phyloP scores from a whole-genome alignment of 2,888 invertebrate species.

The Tipula helvola region DNA sequence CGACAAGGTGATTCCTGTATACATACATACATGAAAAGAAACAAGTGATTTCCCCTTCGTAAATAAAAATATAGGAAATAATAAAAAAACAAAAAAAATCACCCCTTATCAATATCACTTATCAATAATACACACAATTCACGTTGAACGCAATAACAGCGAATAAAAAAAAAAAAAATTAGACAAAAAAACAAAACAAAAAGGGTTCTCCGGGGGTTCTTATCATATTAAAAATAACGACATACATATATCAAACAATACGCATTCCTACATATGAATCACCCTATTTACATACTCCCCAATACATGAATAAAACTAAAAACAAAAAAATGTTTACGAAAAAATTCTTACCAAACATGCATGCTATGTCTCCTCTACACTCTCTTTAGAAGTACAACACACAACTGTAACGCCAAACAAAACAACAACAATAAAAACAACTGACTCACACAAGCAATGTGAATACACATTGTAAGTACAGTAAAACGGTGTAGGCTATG shows the following conservation, averaged over 20 bases:
- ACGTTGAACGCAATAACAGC: not conserved
- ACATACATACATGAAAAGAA: not conserved
- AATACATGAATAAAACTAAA: not conserved
- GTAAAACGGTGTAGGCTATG: not conserved
- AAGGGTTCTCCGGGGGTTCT: not conserved
- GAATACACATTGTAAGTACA: not conserved
- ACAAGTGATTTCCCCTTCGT: not conserved
- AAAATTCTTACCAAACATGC: slow-evolving; percentile 11
- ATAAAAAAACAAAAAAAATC: not conserved
- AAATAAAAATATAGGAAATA: not conserved
- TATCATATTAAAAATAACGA: slow-evolving; percentile 4
- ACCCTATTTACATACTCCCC: not conserved
- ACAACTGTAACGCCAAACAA: not conserved
- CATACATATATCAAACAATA: not conserved
- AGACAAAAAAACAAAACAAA: not conserved
- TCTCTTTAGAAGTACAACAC: not conserved
- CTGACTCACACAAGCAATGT: not conserved
- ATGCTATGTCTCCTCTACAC: slow-evolving; percentile 5
- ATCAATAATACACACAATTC: not conserved
- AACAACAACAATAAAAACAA: not conserved
- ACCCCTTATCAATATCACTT: not conserved
- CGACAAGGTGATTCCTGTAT: not conserved
- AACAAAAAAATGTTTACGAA: slow-evolving; percentile 8
- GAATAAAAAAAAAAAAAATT: not conserved
- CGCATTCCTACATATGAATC: not conserved